These are phyloP conservation scores for Pterocles gutturalis DNA, from an alignment of 2,113 vertebrate genomes.

Conservation along the genomic window DNA sequence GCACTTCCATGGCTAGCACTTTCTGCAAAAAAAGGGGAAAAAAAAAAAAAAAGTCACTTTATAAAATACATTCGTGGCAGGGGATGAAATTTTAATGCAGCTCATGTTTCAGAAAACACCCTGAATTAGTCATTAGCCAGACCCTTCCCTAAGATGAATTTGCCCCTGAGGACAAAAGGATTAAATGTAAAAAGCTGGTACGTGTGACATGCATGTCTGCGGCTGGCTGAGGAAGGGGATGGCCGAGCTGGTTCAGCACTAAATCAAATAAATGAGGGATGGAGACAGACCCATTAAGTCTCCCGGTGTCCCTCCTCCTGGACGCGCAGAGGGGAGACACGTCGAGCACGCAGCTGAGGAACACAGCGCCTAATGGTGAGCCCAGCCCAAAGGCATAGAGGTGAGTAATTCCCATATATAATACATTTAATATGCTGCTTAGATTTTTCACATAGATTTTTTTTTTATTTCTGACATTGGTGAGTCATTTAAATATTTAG, in stretches of 20 bases:
- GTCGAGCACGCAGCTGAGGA: not conserved
- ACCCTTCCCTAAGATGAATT: not conserved
- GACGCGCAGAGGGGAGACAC: rapidly evolving
- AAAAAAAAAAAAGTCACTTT: not conserved
- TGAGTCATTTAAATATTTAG: not conserved
- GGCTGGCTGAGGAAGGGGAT: not conserved
- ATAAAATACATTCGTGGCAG: not conserved
- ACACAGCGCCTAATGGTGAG: not conserved
- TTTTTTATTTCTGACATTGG: not conserved
- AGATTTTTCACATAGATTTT: not conserved
- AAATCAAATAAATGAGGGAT: not conserved
- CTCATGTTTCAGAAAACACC: constrained; percentile 40
- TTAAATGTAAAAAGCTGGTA: not conserved
- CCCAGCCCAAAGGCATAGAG: not conserved
- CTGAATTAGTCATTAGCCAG: constrained; percentile 5
- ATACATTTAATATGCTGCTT: not conserved
- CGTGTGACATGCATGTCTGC: not conserved
- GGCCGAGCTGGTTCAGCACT: not conserved
- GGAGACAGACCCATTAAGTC: not conserved
- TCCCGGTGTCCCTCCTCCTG: not conserved
- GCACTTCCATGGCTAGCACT: not conserved
- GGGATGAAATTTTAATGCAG: not conserved
- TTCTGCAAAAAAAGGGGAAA: not conserved
- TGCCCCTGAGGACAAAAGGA: constrained; percentile 7
- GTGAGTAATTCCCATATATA: not conserved